These are phyloP conservation scores for Drosophila willistoni DNA, from an alignment of 1,140 invertebrate genomes.

Conservation along the genomic window DNA sequence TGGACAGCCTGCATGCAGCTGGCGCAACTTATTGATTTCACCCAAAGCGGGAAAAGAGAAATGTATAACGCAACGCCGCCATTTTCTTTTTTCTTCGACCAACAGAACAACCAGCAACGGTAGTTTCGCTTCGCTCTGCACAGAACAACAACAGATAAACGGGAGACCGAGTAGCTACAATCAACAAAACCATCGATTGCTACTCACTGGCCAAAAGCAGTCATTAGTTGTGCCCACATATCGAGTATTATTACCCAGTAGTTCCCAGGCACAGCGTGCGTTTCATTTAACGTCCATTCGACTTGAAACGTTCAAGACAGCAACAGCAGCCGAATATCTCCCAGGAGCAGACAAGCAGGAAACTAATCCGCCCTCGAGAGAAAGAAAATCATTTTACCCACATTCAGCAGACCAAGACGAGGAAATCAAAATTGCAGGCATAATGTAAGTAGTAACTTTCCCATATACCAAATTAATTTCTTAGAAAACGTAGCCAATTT, in stretches of 20 bases:
- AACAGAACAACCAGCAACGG: slow-evolving; percentile 74
- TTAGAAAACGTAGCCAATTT: slow-evolving; percentile 30
- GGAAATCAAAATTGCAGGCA: slow-evolving; percentile 73
- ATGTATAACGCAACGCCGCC: slow-evolving; percentile 76
- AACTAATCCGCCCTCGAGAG: slow-evolving; percentile 33
- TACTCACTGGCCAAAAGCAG: slow-evolving; percentile 31
- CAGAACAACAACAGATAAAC: slow-evolving; percentile 70
- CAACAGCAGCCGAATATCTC: slow-evolving; percentile 30
- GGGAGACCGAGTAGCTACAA: slow-evolving; percentile 45
- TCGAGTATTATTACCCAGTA: slow-evolving; percentile 34
- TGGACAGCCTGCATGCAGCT: slow-evolving; percentile 50
- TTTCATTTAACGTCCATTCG: slow-evolving; percentile 55
- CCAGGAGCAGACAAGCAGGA: slow-evolving; percentile 52
- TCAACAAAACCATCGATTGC: background rate
- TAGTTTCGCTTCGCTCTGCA: slow-evolving; percentile 73
- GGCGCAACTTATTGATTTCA: slow-evolving; percentile 80
- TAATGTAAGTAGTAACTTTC: slow-evolving; percentile 69
- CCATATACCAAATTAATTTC: background rate
- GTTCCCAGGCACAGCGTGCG: slow-evolving; percentile 56
- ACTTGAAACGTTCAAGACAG: slow-evolving; percentile 47
- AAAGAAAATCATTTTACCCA: slow-evolving; percentile 62
- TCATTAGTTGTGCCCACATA: slow-evolving; percentile 38
- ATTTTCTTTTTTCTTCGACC: slow-evolving; percentile 82
- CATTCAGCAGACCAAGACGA: slow-evolving; percentile 64
- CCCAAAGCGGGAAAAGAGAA: slow-evolving; percentile 49